Evolutionary conservation across 2,797 vertebrate species (phyloP), one percentile per base, ranked within the genome.

Genomic region (Bradypodion pumilum): DNA sequence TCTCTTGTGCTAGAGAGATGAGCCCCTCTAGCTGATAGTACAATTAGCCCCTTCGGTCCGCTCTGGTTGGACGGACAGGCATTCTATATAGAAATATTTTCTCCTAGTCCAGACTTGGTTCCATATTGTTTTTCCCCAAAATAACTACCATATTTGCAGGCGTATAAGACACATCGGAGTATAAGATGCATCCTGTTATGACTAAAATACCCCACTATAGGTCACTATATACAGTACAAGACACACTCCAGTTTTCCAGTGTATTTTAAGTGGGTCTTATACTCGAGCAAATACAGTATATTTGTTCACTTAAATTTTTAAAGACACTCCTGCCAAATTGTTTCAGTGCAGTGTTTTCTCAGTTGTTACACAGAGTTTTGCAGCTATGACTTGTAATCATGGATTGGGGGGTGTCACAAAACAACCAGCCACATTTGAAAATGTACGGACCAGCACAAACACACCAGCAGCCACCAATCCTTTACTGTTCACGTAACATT

Each of bases 41-140:
- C n/a, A n/a, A n/a, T n/a, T n/a, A n/a, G n/a, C n/a, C n/a, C n/a
- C n/a, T n/a, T n/a, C n/a, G n/a, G n/a, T n/a, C n/a, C n/a, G n/a
- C n/a, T n/a, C n/a, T n/a, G n/a, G n/a, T n/a, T n/a, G n/a, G n/a
- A n/a, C n/a, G n/a, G n/a, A n/a, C n/a, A n/a, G n/a, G n/a, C n/a
- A n/a, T n/a, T n/a, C n/a, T 82, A 63, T 44, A 73, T 42, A 56
- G 72, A 77, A 85, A 83, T 4, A 3, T n/a, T 80, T 84, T 78
- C 73, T 37, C 72, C 80, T 74, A 89, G 80, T 74, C 73, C 86
- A 85, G 4, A 56, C 4, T 56, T 75, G 21, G 35, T 60, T 76
- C 21, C 21, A 9, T 23, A 21, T 35, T 81, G 27, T 32, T 19
- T 2, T 16, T 32, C 62, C 40, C 46, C 7, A 60, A 82, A 74